These are phyloP conservation scores for Drosophila pseudoananassae DNA, from an alignment of 1,140 invertebrate species.

Conservation along the genomic window DNA sequence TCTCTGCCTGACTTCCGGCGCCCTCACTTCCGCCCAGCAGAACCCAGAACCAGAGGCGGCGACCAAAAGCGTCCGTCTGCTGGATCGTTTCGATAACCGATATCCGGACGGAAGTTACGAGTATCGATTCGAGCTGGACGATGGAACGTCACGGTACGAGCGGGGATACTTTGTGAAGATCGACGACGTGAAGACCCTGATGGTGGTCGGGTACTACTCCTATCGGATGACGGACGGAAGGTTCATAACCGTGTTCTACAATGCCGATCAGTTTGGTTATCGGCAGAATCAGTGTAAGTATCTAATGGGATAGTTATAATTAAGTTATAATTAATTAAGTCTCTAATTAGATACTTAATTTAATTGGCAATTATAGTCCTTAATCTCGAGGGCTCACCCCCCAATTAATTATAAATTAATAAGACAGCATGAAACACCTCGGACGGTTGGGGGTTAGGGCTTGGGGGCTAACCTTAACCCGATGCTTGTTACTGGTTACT, in stretches of 20 bases:
- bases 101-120: slow-evolving; percentile 81
- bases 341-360: too few species aligned
- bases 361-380: too few species aligned
- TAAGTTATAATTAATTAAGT: too few species aligned
- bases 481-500: not conserved
- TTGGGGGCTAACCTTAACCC: not conserved
- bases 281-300: slow-evolving; percentile 81
- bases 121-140: slow-evolving; percentile 73
- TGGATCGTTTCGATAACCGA: slow-evolving; percentile 76
- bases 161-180: slow-evolving; percentile 72
- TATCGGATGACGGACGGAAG: slow-evolving; percentile 74
- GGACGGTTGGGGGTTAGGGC: not conserved
- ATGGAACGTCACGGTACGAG: slow-evolving; percentile 76
- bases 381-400: slow-evolving; percentile 4
- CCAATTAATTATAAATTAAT: not conserved
- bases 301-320: too few species aligned
- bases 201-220: slow-evolving; percentile 79
- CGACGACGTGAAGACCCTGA: slow-evolving; percentile 68
- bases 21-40: slow-evolving; percentile 7
- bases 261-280: slow-evolving; percentile 80
- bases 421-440: slow-evolving; percentile 3
- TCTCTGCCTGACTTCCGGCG: slow-evolving; percentile 12
- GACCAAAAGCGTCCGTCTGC: slow-evolving; percentile 28
- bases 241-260: slow-evolving; percentile 79
- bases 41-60: slow-evolving; percentile 4